A percentile compares a stretch with the other conserved stretches of the same genome.
These are phyloP conservation scores for Scyliorhinus canicula DNA, from an alignment of 2,797 vertebrate species.

Conservation along the genomic window DNA sequence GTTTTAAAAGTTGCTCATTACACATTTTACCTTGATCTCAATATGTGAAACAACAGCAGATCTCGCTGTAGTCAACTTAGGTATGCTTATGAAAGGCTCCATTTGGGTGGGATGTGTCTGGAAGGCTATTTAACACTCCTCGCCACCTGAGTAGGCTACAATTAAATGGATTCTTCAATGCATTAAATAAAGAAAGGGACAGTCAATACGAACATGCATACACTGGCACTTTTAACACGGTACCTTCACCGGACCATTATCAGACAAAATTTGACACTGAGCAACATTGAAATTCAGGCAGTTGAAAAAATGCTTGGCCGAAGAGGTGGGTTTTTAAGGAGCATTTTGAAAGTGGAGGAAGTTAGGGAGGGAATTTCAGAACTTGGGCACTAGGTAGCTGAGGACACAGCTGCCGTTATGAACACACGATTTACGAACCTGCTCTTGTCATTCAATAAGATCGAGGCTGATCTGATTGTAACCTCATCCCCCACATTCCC, in stretches of 20 bases:
- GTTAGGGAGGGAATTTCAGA: not conserved
- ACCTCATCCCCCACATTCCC: too few relatives aligned
- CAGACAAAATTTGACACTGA: not conserved
- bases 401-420: not conserved
- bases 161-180: not conserved
- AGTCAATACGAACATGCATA: not conserved
- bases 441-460: too few relatives aligned
- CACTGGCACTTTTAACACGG: not conserved
- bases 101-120: not conserved
- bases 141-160: not conserved
- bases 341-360: not conserved
- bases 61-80: constrained; percentile 26
- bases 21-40: constrained; percentile 40
- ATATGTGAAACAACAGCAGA: not conserved
- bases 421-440: too few relatives aligned
- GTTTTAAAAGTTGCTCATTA: constrained; percentile 39
- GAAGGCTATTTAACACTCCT: too few relatives aligned
- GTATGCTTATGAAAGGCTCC: not conserved
- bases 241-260: not conserved
- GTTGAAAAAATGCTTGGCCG: not conserved
- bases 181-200: not conserved
- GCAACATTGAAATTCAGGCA: not conserved
- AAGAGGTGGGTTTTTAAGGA: not conserved
- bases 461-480: too few relatives aligned
- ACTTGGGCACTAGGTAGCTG: not conserved